Evolutionary conservation across 2,888 invertebrate genomes (phyloP).

Genomic region (Andrena dorsata): DNA sequence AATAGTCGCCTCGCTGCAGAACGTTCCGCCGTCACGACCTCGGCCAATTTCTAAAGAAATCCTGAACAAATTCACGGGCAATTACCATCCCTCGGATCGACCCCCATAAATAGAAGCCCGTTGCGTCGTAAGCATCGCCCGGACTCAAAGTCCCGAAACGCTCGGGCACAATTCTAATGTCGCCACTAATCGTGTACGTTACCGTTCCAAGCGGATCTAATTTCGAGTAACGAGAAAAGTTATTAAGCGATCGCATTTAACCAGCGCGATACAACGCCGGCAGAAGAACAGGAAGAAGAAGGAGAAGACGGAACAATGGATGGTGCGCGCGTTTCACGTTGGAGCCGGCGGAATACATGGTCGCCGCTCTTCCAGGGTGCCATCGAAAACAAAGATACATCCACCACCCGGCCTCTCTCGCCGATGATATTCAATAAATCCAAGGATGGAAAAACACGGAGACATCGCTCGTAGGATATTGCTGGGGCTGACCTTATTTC

Average conservation of each 20-base stretch:
- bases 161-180: slow-evolving; percentile 11
- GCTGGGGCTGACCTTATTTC: slow-evolving; percentile 73
- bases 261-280: neutral
- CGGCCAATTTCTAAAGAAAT: slow-evolving; percentile 27
- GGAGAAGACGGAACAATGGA: neutral
- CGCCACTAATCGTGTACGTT: slow-evolving; percentile 15
- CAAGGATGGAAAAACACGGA: slow-evolving; percentile 40
- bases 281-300: neutral
- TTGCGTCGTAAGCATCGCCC: neutral
- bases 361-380: slow-evolving; percentile 16
- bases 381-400: slow-evolving; percentile 39
- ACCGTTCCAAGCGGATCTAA: slow-evolving; percentile 5
- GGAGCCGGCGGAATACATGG: slow-evolving; percentile 10
- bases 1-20: no score
- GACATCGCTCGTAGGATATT: slow-evolving; percentile 62
- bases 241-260: slow-evolving; percentile 15
- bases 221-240: slow-evolving; percentile 19
- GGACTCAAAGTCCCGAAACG: neutral
- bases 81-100: slow-evolving; percentile 11
- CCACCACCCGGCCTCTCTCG: neutral
- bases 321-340: neutral
- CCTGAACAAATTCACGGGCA: slow-evolving; percentile 22
- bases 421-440: slow-evolving; percentile 58
- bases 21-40: neutral
- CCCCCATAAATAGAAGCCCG: slow-evolving; percentile 2